Evolutionary conservation across 2,888 invertebrate species (phyloP).

Genomic region (Dolomedes plantarius): DNA sequence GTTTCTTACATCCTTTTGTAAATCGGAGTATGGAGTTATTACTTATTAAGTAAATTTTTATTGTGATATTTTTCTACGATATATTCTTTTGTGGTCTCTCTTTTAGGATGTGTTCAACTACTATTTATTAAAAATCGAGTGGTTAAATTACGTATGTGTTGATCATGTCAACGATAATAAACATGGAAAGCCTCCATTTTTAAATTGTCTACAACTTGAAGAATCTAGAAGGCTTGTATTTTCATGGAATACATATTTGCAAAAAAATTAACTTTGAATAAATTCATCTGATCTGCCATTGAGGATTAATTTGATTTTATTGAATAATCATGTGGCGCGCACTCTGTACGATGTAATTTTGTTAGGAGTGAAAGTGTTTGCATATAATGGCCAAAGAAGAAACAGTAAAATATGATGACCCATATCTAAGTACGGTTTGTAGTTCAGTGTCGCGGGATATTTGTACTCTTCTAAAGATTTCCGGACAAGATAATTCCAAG

Average conservation of each 20-base stretch:
- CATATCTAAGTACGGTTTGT: slow-evolving; percentile 24
- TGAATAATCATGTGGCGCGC: no score
- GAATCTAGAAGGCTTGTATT: no score
- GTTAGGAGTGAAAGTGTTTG: background rate
- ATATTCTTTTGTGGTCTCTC: background rate
- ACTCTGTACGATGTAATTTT: background rate
- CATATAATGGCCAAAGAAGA: slow-evolving; percentile 33
- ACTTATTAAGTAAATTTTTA: background rate
- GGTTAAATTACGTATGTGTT: background rate
- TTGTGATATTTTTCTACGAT: background rate
- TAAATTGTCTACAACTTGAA: background rate
- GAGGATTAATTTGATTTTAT: no score
- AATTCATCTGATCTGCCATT: no score
- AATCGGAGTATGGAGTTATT: background rate
- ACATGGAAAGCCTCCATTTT: background rate
- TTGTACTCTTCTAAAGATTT: slow-evolving; percentile 54
- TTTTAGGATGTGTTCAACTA: background rate
- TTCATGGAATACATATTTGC: no score
- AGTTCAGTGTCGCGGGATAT: slow-evolving; percentile 61
- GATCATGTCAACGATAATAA: background rate
- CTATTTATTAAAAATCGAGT: background rate
- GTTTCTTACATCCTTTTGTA: background rate
- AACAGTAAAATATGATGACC: slow-evolving; percentile 23
- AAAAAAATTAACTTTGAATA: no score
- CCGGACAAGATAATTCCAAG: slow-evolving; percentile 58